These are phyloP conservation scores for Drosophila anceps DNA, from an alignment of 2,888 invertebrate genomes.

Conservation along the genomic window DNA sequence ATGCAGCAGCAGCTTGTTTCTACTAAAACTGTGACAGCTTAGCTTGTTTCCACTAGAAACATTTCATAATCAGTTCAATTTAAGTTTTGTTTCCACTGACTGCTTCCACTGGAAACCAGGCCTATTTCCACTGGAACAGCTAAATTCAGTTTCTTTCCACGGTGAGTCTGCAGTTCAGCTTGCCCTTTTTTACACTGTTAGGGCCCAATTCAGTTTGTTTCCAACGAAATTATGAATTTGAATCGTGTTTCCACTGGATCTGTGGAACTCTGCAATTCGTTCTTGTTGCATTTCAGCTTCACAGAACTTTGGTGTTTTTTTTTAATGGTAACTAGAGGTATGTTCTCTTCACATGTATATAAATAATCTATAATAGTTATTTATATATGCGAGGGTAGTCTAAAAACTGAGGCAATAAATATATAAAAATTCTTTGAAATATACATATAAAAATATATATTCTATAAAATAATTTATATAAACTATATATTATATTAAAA, in stretches of 20 bases:
- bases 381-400: neutral
- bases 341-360: slow-evolving; percentile 47
- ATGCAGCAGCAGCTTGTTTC: neutral
- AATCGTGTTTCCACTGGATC: slow-evolving; percentile 4
- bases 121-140: neutral
- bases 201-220: neutral
- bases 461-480: neutral
- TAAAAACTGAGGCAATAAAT: neutral
- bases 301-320: neutral
- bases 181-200: neutral
- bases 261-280: neutral
- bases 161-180: neutral
- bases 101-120: too few relatives aligned
- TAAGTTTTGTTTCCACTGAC: neutral
- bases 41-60: neutral
- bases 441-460: too few relatives aligned
- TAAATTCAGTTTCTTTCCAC: neutral
- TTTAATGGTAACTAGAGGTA: slow-evolving; percentile 66
- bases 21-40: neutral
- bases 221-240: neutral
- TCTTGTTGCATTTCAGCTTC: neutral
- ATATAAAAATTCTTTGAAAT: neutral
- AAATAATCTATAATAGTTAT: slow-evolving; percentile 3
- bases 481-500: neutral
- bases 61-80: neutral